A percentile compares a stretch with the other conserved stretches of the same genome.
Conservation (phyloP, 2,113 vertebrate genomes). For the Petaurus breviceps region DNA sequence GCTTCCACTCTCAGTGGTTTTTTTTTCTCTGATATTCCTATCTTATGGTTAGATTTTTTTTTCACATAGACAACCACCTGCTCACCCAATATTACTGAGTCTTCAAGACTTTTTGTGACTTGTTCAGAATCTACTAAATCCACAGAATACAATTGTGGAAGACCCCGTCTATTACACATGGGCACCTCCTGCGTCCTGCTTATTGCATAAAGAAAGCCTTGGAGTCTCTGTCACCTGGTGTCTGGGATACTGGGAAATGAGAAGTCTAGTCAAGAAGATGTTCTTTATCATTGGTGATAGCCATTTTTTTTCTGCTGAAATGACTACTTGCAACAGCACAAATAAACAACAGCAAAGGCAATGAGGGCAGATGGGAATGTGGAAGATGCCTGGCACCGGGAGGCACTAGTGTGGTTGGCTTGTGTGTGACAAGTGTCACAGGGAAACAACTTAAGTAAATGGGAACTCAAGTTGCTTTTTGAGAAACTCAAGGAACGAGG, state of each 20-base stretch:
- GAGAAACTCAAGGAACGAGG: not conserved
- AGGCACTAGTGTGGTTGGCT: not conserved
- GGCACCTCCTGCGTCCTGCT: not conserved
- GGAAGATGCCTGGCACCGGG: not conserved
- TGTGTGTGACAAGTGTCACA: not conserved
- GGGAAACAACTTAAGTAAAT: not conserved
- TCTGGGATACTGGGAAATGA: not conserved
- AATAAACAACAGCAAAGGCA: no score
- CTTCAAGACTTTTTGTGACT: not conserved
- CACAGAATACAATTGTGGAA: not conserved
- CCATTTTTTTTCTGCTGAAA: not conserved
- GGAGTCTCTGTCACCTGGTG: not conserved
- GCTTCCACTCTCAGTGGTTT: constrained; percentile 28
- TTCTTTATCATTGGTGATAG: not conserved
- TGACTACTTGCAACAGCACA: not conserved
- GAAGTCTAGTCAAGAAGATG: not conserved
- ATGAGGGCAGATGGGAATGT: not conserved
- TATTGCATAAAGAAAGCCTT: not conserved
- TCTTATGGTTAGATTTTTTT: not conserved
- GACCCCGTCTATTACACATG: not conserved
- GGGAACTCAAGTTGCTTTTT: not conserved
- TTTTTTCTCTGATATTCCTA: constrained; percentile 13
- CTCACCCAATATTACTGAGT: not conserved
- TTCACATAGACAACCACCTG: constrained; percentile 1
- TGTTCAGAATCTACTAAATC: not conserved